Conservation (phyloP, 2,113 vertebrate genomes). For the rabbit (Oryctolagus cuniculus) region mOryCun1.1 NC_091437.1:53788001-53788500, state of each 20-base stretch:
- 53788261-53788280: neutral
- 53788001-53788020: constrained; percentile 74
- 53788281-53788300: neutral
- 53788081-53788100: constrained; percentile 67
- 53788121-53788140: constrained; percentile 71
- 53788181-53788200: constrained; percentile 74
- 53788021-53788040: constrained; percentile 76
- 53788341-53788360: constrained; percentile 11
- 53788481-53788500: neutral
- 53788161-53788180: constrained; percentile 77
- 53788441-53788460: neutral
- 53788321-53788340: neutral
- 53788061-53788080: constrained; percentile 72
- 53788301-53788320: constrained; percentile 39
- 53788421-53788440: neutral
- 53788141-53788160: constrained; percentile 81
- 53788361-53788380: neutral
- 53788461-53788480: constrained; percentile 6
- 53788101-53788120: constrained; percentile 71
- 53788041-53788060: constrained; percentile 77
- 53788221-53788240: constrained; percentile 67
- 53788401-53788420: neutral
- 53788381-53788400: neutral
- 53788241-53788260: constrained; percentile 52
- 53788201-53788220: constrained; percentile 69